Percentiles rank a stretch among this genome's conserved stretches.
These are phyloP conservation scores for Tragelaphus scriptus DNA, from an alignment of 2,113 vertebrate species.

Conservation along the genomic window DNA sequence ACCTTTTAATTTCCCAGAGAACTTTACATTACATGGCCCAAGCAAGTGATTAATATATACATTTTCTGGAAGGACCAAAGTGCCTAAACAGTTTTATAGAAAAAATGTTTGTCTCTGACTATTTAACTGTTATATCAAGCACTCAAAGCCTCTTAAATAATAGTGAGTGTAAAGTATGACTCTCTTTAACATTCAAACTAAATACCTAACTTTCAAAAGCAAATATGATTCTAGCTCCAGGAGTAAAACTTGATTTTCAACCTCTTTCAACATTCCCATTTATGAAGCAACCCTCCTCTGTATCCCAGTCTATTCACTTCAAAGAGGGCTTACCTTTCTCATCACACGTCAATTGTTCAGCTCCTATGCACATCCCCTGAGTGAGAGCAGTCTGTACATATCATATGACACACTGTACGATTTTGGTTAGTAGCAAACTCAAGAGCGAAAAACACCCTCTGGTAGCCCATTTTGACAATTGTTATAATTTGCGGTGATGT, in stretches of 20 bases:
- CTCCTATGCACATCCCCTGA: background rate
- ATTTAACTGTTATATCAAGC: background rate
- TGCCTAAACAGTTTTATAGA: background rate
- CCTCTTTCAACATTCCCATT: background rate
- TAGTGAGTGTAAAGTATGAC: background rate
- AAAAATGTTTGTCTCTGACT: background rate
- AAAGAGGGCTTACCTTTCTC: background rate
- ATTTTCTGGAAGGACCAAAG: background rate
- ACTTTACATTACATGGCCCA: background rate
- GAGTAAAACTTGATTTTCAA: background rate
- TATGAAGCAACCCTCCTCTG: background rate
- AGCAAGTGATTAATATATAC: background rate
- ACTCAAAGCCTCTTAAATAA: background rate
- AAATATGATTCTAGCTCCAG: background rate
- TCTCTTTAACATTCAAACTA: background rate
- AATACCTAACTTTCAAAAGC: background rate
- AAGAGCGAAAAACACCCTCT: conserved; percentile 1
- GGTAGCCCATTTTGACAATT: conserved; percentile 60
- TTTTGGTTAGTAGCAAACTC: conserved; percentile 34
- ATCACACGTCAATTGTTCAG: background rate
- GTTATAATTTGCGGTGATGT: conserved; percentile 59
- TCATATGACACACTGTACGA: background rate
- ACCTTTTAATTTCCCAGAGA: background rate
- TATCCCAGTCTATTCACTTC: background rate
- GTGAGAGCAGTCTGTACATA: background rate